A percentile compares a stretch with the other conserved stretches of the same genome.
Conservation (phyloP, 1,140 invertebrate species). For the Whitmania pigra region DNA sequence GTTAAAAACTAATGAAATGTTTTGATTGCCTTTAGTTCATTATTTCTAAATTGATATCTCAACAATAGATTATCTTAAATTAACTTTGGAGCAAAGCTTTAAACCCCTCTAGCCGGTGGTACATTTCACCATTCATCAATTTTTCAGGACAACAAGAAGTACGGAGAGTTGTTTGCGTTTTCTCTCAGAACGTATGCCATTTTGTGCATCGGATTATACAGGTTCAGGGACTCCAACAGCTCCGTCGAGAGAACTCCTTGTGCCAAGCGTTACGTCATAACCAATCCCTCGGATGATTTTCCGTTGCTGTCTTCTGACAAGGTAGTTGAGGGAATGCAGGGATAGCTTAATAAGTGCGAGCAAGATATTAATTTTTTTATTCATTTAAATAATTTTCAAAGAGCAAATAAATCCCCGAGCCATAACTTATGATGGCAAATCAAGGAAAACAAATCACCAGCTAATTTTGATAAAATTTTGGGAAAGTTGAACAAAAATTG, state of each 20-base stretch:
- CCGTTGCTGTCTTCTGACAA: constrained; percentile 87
- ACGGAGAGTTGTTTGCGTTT: constrained; percentile 78
- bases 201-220: constrained; percentile 96
- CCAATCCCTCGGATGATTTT: constrained; percentile 96
- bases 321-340: constrained; percentile 40
- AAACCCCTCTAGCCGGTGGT: not conserved
- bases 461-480: not conserved
- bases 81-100: too few relatives aligned
- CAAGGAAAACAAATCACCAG: too few relatives aligned
- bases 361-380: not conserved
- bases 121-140: constrained; percentile 20
- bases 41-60: too few relatives aligned
- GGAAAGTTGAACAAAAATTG: not conserved
- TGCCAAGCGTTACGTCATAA: constrained; percentile 97
- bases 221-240: constrained; percentile 46
- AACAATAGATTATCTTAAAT: too few relatives aligned
- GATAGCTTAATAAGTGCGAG: not conserved
- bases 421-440: too few relatives aligned
- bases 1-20: too few relatives aligned
- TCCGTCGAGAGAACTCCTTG: constrained; percentile 49
- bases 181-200: constrained; percentile 93
- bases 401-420: not conserved
- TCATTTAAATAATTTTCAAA: not conserved
- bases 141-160: constrained; percentile 41
- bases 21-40: too few relatives aligned